Conservation (phyloP, 2,797 vertebrate genomes). For the Scolopax rusticola region DNA sequence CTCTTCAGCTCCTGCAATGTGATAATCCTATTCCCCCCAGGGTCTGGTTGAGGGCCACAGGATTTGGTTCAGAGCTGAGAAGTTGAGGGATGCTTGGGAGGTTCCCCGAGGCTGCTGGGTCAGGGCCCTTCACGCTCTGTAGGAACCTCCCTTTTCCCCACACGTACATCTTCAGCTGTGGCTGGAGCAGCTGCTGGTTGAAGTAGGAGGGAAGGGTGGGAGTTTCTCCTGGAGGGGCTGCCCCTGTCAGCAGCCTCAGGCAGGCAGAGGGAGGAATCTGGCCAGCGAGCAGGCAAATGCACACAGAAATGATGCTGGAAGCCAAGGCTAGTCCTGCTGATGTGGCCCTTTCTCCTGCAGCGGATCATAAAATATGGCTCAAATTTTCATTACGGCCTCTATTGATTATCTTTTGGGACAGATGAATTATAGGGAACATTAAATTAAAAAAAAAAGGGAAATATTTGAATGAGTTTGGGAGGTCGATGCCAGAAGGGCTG, state of each 20-base stretch:
- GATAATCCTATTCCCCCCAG: background rate
- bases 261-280: background rate
- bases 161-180: fast-evolving
- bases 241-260: background rate
- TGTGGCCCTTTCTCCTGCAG: conserved; percentile 91
- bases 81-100: background rate
- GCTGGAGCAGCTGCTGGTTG: background rate
- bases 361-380: conserved; percentile 98
- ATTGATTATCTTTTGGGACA: conserved; percentile 99
- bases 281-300: conserved; percentile 5
- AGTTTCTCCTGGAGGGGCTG: conserved; percentile 1
- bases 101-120: background rate
- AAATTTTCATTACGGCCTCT: conserved; percentile 99
- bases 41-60: background rate
- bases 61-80: background rate
- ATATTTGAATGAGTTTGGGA: conserved; percentile 99
- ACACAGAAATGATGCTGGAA: conserved; percentile 65
- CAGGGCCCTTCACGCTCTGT: background rate
- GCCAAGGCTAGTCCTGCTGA: conserved; percentile 94
- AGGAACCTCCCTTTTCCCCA: background rate
- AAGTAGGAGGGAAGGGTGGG: background rate
- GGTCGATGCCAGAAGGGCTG: conserved; percentile 90
- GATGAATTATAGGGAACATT: conserved; percentile 99
- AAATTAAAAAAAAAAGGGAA: conserved; percentile 95
- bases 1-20: background rate